Evolutionary conservation across 2,113 vertebrate genomes (phyloP).

Genomic region (Chaenocephalus aceratus): DNA sequence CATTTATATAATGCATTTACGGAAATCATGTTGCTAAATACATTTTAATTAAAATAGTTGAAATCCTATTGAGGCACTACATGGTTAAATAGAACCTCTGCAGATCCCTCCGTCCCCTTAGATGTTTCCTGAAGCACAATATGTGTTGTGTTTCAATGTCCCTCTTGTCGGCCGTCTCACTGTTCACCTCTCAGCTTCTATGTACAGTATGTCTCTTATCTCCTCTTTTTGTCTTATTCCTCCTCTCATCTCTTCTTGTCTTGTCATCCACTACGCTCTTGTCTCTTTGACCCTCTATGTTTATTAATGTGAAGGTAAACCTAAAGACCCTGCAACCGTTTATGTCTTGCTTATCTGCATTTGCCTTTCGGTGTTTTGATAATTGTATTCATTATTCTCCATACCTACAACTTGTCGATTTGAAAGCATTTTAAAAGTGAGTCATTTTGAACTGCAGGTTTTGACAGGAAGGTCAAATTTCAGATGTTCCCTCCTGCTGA

Average conservation of each 20-base stretch:
- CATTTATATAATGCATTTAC: not conserved
- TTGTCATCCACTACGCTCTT: not conserved
- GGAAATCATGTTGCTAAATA: not conserved
- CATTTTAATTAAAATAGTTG: not conserved
- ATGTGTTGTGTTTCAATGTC: slow-evolving; percentile 37
- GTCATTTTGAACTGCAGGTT: not conserved
- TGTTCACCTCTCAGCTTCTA: slow-evolving; percentile 27
- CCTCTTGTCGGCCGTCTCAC: slow-evolving; percentile 22
- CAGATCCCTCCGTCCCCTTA: not conserved
- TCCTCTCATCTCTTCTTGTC: not conserved
- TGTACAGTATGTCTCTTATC: not conserved
- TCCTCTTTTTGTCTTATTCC: not conserved
- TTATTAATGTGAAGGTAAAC: not conserved
- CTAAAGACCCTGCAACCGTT: not conserved
- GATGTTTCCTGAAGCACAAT: slow-evolving; percentile 39
- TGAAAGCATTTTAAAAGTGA: not conserved
- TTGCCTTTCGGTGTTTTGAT: not conserved
- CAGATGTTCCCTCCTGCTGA: not conserved
- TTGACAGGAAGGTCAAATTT: not conserved
- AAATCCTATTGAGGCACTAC: not conserved
- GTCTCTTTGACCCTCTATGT: not conserved
- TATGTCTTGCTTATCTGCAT: not conserved
- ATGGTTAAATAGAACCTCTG: not conserved
- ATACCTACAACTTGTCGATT: not conserved
- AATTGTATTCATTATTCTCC: not conserved